Evolutionary conservation across 92 coral and sea anemone species (phyloP), one percentile per base, ranked within the genome.

Genomic region (Porites rus): DNA sequence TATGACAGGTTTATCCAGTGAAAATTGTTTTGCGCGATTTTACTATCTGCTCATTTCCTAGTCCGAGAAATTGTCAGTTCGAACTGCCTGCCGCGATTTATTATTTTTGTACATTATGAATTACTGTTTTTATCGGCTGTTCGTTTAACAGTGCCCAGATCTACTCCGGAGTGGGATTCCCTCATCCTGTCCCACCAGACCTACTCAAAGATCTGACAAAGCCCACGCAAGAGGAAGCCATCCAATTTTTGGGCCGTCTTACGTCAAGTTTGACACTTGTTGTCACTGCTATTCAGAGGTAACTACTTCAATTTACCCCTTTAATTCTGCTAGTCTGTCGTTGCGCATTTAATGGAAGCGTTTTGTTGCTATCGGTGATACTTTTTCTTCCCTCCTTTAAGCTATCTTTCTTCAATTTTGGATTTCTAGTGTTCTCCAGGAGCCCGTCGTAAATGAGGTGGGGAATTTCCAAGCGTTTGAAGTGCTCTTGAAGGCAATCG

Each of bases 261-360:
- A 90, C 96, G 63, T 95, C 98, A 1, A 92, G 93, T 73, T 91
- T 97, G 7, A 82, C 92, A 8, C 87, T 87, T 10, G 81, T 97
- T 24, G 97, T 97, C 51, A 68, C 78, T 38, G 92, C 98, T 20
- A 89, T 97, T 64, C 98, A 95, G 60, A 90, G 92, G 99, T 97
- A 83, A 76, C 68, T 16, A 46, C 17, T 11, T 66, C 46, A 38
- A 0, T 38, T 14, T 14, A 53, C 10, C 52, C 9, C 61, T 56
- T 56, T 14, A 56, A 56, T 56, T 56, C 61, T 56, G 13, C 61
- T 11, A 38, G 46, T 56, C 11, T 56, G 61, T 8, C 4, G 61
- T 14, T 56, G 14, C 8, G 61, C 61, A 56, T 56, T 56, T 56
- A 2, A 56, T 56, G 13, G 11, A 56, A 3, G 11, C 11, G 13